Percentiles rank a stretch among this genome's conserved stretches.
These are phyloP conservation scores for Nothobranchius furzeri DNA, from an alignment of 2,113 vertebrate species.

Conservation along the genomic window DNA sequence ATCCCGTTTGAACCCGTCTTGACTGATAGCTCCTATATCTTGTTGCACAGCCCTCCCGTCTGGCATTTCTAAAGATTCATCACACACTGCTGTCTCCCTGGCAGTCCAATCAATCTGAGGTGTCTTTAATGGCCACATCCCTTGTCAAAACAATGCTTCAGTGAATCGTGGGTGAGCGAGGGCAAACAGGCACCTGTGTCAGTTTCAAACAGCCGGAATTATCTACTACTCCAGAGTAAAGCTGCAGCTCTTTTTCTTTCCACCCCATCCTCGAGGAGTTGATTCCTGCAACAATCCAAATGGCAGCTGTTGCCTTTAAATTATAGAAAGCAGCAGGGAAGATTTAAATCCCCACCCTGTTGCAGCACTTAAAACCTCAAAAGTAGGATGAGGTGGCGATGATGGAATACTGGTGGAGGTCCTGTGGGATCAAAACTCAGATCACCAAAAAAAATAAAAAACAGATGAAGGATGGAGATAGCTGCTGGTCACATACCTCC, in stretches of 20 bases:
- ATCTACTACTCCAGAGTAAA: conserved; percentile 34
- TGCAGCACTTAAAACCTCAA: conserved; percentile 23
- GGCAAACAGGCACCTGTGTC: conserved; percentile 47
- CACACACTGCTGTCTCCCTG: background rate
- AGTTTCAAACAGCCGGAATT: conserved; percentile 54
- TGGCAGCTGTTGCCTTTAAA: conserved; percentile 61
- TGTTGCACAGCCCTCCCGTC: conserved; percentile 6
- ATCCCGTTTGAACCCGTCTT: background rate
- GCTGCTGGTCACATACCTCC: background rate
- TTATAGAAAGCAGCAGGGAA: conserved; percentile 29
- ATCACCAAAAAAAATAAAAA: conserved; percentile 11
- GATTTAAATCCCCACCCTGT: conserved; percentile 30
- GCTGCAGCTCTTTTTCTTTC: conserved; percentile 38
- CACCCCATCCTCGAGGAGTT: conserved; percentile 7
- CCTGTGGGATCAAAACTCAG: conserved; percentile 2
- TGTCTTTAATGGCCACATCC: conserved; percentile 24
- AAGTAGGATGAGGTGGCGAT: conserved; percentile 28
- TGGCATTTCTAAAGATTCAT: conserved; percentile 13
- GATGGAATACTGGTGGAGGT: conserved; percentile 12
- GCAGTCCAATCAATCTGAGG: conserved; percentile 23
- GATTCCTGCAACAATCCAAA: conserved; percentile 52
- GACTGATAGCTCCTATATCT: conserved; percentile 8
- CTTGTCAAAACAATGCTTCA: conserved; percentile 29
- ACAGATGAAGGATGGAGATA: background rate
- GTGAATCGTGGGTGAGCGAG: conserved; percentile 30